These are phyloP conservation scores for Halcyon chelicuti DNA, from an alignment of 2,797 vertebrate genomes.

Conservation along the genomic window DNA sequence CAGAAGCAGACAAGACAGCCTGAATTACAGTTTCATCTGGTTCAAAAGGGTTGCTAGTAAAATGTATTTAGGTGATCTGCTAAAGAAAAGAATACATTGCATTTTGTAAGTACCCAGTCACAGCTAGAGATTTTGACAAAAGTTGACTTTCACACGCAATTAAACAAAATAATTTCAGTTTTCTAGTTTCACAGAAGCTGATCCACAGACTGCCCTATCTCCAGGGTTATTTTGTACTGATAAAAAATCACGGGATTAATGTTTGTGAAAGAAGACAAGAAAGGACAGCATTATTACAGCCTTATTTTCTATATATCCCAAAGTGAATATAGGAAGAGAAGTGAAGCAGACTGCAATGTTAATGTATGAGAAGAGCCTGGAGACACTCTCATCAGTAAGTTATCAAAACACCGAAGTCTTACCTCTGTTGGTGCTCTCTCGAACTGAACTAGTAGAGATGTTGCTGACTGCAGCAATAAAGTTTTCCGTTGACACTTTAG, in stretches of 20 bases:
- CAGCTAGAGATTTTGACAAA: conserved; percentile 74
- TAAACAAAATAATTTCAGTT: conserved; percentile 78
- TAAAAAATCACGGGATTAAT: conserved; percentile 72
- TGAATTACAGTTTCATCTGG: conserved; percentile 73
- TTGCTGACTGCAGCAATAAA: conserved; percentile 31
- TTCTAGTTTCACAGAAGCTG: conserved; percentile 72
- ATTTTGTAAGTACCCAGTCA: conserved; percentile 66
- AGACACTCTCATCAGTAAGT: conserved; percentile 7
- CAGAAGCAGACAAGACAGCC: conserved; percentile 73
- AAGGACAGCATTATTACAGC: conserved; percentile 61
- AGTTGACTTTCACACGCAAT: conserved; percentile 79
- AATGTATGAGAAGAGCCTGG: conserved; percentile 38
- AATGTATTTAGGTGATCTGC: conserved; percentile 69
- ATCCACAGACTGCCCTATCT: conserved; percentile 61
- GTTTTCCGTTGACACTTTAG: not conserved
- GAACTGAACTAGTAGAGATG: conserved; percentile 10
- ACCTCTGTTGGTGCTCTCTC: not conserved
- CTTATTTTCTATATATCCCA: conserved; percentile 53
- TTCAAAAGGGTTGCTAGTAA: conserved; percentile 65
- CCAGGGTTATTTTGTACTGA: conserved; percentile 60
- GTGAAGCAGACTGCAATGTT: conserved; percentile 35
- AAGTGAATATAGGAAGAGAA: conserved; percentile 38
- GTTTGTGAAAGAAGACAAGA: conserved; percentile 70
- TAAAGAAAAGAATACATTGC: conserved; percentile 74
- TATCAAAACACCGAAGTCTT: conserved; percentile 13